Percentiles rank a stretch among this genome's conserved stretches.
Conservation (phyloP, 2,888 invertebrate genomes). For the Leistus spinibarbis region DNA sequence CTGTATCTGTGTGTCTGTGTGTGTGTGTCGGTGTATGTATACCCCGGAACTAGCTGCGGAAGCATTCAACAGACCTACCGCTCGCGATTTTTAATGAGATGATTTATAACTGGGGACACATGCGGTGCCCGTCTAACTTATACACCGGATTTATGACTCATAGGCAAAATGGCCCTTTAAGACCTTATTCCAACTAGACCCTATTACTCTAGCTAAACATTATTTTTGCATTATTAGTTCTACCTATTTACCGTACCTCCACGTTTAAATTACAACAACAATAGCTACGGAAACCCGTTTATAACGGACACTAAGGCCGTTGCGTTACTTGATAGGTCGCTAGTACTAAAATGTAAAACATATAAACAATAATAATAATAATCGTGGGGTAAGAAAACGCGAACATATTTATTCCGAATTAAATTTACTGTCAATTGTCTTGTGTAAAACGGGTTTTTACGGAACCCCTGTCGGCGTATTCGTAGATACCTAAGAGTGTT, state of each 20-base stretch:
- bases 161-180: neutral
- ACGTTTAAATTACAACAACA: neutral
- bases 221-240: neutral
- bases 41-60: neutral
- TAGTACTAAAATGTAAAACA: too few species aligned
- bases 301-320: too few species aligned
- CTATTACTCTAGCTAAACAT: neutral
- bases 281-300: too few species aligned
- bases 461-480: neutral
- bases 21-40: neutral
- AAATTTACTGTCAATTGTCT: neutral
- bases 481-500: neutral
- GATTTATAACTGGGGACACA: neutral
- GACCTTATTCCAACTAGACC: neutral
- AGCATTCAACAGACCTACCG: neutral
- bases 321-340: too few species aligned
- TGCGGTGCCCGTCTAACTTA: neutral
- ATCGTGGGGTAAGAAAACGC: neutral
- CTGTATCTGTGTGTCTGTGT: neutral
- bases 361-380: neutral
- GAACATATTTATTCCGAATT: neutral
- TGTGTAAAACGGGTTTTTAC: neutral
- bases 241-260: neutral
- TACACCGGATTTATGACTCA: neutral
- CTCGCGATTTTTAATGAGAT: neutral